These are phyloP conservation scores for Contarinia nasturtii DNA, from an alignment of 1,140 invertebrate genomes.

Conservation along the genomic window DNA sequence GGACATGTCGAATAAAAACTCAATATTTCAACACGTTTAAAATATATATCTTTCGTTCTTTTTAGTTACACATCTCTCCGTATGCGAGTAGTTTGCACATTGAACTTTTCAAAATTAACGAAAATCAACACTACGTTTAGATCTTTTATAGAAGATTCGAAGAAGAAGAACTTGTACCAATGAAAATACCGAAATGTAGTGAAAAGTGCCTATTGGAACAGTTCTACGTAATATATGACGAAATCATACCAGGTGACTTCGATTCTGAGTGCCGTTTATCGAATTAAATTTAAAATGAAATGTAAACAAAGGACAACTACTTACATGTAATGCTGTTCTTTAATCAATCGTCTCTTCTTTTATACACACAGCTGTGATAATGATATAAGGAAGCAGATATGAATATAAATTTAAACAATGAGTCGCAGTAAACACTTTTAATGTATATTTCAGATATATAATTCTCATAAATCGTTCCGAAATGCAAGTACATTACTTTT, in stretches of 20 bases:
- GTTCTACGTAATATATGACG: conserved; percentile 30
- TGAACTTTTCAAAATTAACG: conserved; percentile 33
- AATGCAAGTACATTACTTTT: too few species aligned
- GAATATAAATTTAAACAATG: too few species aligned
- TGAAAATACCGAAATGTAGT: conserved; percentile 37
- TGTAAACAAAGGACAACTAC: too few species aligned
- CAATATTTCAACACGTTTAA: background rate
- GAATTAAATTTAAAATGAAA: too few species aligned
- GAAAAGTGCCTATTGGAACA: conserved; percentile 33
- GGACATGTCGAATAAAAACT: background rate
- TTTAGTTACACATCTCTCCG: conserved; percentile 37
- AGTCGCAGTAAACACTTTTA: too few species aligned
- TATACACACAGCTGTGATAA: too few species aligned
- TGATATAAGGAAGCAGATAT: too few species aligned
- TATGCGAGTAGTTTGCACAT: conserved; percentile 52
- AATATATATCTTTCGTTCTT: background rate
- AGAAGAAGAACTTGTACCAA: conserved; percentile 25
- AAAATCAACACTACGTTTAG: conserved; percentile 23
- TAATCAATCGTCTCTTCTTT: too few species aligned
- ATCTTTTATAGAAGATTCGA: conserved; percentile 40
- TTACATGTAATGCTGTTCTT: too few species aligned
- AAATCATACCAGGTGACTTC: conserved; percentile 33
- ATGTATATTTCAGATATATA: too few species aligned
- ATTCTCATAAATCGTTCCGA: too few species aligned
- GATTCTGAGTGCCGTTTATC: conserved; percentile 31